Evolutionary conservation across 2,113 vertebrate genomes (phyloP).

Genomic region (Potamarius usumacintae): DNA sequence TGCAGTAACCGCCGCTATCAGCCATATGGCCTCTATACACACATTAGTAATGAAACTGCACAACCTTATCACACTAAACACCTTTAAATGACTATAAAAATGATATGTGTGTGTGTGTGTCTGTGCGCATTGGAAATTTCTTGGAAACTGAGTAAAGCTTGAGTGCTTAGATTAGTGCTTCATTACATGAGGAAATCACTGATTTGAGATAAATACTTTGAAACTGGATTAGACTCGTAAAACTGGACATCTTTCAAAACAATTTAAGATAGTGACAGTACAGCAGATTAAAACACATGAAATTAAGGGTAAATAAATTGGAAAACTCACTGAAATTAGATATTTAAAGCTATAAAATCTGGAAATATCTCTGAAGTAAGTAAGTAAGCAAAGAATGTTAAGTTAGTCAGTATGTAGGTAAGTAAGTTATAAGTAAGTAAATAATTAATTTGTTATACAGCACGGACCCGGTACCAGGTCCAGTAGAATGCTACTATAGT

Average conservation of each 20-base stretch:
- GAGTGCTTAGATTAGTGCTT: background rate
- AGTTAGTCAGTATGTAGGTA: too few species aligned
- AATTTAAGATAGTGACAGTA: background rate
- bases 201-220: background rate
- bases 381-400: too few species aligned
- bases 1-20: background rate
- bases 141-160: background rate
- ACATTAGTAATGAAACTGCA: constrained; percentile 1
- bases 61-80: background rate
- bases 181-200: background rate
- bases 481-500: too few species aligned
- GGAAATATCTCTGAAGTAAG: too few species aligned
- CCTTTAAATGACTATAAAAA: constrained; percentile 7
- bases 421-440: too few species aligned
- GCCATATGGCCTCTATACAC: background rate
- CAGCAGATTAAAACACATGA: background rate
- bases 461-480: too few species aligned
- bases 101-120: background rate
- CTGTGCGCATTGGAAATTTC: background rate
- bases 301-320: background rate
- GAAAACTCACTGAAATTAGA: too few species aligned
- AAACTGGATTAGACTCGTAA: background rate
- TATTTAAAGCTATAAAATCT: too few species aligned
- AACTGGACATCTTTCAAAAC: background rate
- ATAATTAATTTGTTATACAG: too few species aligned